Percentiles rank a stretch among this genome's conserved stretches.
Conservation (phyloP, 2,113 vertebrate genomes). For the Argyrosomus japonicus region DNA sequence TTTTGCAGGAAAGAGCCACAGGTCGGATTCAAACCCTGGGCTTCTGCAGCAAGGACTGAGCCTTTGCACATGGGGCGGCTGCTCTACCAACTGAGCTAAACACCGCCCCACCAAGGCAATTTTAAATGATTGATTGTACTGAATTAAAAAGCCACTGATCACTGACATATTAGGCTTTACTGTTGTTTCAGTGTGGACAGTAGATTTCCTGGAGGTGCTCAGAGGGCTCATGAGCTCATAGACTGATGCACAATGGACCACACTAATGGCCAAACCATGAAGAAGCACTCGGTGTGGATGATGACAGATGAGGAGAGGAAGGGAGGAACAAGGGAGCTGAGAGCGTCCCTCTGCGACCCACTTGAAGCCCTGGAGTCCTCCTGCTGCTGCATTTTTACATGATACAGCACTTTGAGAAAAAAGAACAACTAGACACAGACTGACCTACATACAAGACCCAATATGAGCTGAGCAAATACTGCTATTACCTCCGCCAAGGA, state of each 20-base stretch:
- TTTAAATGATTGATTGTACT: conserved; percentile 43
- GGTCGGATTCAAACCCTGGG: no score
- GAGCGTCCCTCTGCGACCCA: conserved; percentile 62
- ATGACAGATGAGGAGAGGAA: conserved; percentile 52
- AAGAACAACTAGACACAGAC: conserved; percentile 55
- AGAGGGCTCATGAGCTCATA: conserved; percentile 59
- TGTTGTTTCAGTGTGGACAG: conserved; percentile 32
- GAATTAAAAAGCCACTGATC: conserved; percentile 58
- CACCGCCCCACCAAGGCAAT: conserved; percentile 36
- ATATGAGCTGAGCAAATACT: conserved; percentile 43
- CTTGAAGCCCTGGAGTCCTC: conserved; percentile 57
- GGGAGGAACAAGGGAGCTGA: conserved; percentile 54
- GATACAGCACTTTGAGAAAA: conserved; percentile 67
- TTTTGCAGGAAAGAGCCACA: no score
- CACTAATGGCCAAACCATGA: conserved; percentile 68
- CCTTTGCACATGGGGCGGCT: no score
- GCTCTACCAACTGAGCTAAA: no score
- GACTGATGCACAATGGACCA: conserved; percentile 64
- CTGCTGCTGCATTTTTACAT: conserved; percentile 57
- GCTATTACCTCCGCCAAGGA: conserved; percentile 9
- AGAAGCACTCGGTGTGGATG: conserved; percentile 66
- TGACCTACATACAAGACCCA: conserved; percentile 76
- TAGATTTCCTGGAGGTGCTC: conserved; percentile 27
- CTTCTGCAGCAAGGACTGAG: no score
- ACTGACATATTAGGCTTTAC: conserved; percentile 24